Percentiles rank a stretch among this genome's conserved stretches.
Evolutionary conservation across 2,888 invertebrate species (phyloP).

Genomic region (Tethea ocularis): DNA sequence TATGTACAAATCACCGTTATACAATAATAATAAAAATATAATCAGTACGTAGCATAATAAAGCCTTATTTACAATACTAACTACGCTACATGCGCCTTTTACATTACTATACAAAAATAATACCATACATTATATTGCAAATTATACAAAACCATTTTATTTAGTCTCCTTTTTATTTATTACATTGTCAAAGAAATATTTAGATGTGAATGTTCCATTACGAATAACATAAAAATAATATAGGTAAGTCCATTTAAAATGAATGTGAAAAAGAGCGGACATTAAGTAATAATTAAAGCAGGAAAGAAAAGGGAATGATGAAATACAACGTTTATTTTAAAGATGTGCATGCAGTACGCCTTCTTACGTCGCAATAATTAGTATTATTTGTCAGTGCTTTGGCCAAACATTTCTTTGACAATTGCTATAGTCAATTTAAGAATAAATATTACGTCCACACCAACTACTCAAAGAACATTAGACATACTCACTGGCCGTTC

Average conservation of each 20-base stretch:
- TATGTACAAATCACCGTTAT: conserved; percentile 75
- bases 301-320: no score
- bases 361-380: no score
- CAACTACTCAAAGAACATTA: not conserved
- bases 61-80: conserved; percentile 25
- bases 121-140: conserved; percentile 24
- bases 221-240: no score
- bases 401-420: not conserved
- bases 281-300: no score
- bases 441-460: not conserved
- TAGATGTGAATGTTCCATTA: no score
- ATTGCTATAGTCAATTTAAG: not conserved
- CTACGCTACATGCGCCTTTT: conserved; percentile 17
- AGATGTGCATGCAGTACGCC: no score
- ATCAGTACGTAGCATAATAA: conserved; percentile 44
- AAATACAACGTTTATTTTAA: no score
- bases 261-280: no score
- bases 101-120: conserved; percentile 36
- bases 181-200: conserved; percentile 5
- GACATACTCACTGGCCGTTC: not conserved
- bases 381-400: not conserved
- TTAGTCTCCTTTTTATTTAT: not conserved
- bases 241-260: no score
- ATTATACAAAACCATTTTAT: not conserved
- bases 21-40: conserved; percentile 59